These are phyloP conservation scores for Neoarius graeffei DNA, from an alignment of 2,113 vertebrate species.

Conservation along the genomic window DNA sequence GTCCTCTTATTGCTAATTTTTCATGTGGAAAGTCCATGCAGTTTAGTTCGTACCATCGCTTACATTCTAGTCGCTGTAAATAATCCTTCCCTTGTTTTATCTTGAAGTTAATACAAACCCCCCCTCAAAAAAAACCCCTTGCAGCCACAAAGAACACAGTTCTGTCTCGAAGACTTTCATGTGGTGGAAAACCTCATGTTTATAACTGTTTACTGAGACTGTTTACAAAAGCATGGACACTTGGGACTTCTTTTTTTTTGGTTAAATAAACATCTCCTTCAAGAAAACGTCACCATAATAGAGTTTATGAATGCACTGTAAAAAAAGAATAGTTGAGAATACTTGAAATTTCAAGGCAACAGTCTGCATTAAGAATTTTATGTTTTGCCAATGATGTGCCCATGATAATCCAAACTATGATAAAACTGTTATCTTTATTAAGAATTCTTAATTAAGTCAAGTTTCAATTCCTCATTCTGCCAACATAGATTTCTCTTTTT, in stretches of 20 bases:
- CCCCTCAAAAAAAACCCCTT: too few species aligned
- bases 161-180: neutral
- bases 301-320: too few species aligned
- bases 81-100: neutral
- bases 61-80: neutral
- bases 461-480: too few species aligned
- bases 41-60: neutral
- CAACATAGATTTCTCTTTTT: too few species aligned
- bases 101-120: neutral
- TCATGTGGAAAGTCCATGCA: neutral
- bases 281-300: neutral
- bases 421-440: too few species aligned
- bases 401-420: too few species aligned
- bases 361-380: too few species aligned
- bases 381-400: too few species aligned
- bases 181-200: neutral
- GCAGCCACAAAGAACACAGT: neutral
- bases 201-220: neutral
- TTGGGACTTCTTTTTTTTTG: neutral
- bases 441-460: too few species aligned
- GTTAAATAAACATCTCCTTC: neutral
- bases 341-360: too few species aligned
- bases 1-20: neutral
- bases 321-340: too few species aligned
- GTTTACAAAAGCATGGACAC: neutral